Percentiles rank a stretch among this genome's conserved stretches.
Conservation (phyloP, 1,140 invertebrate genomes). For the Cyclargus thomasi region DNA sequence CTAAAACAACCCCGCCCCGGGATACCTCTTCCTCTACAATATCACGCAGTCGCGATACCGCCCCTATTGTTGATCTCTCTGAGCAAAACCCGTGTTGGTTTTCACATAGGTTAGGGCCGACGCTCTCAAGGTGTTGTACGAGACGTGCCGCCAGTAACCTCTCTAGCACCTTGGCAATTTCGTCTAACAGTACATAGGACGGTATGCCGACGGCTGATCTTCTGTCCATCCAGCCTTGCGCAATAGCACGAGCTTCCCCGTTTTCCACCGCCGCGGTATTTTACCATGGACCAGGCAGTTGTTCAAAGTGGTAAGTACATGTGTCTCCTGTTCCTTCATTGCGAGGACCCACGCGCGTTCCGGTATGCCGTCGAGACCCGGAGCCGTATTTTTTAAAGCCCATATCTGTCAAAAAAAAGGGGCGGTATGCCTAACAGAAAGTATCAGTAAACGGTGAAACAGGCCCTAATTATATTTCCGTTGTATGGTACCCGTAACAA, state of each 20-base stretch:
- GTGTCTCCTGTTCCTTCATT: neutral
- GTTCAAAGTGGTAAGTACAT: neutral
- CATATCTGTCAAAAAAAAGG: too few species aligned
- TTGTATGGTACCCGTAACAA: too few species aligned
- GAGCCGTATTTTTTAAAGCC: slow-evolving; percentile 9
- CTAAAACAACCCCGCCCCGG: too few species aligned
- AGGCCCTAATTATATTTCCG: too few species aligned
- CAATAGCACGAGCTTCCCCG: slow-evolving; percentile 5
- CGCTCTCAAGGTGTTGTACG: neutral
- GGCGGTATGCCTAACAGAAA: too few species aligned
- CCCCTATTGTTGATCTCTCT: slow-evolving; percentile 1
- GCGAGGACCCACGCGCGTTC: neutral
- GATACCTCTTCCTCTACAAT: neutral
- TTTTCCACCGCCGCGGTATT: slow-evolving; percentile 7
- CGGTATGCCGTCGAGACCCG: neutral
- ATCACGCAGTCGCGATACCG: neutral
- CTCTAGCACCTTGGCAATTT: slow-evolving; percentile 17
- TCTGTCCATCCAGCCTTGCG: neutral
- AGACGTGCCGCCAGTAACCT: slow-evolving; percentile 1
- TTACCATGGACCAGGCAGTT: neutral
- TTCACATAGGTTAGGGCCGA: slow-evolving; percentile 11
- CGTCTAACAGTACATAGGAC: slow-evolving; percentile 8
- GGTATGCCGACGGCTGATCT: slow-evolving; percentile 9
- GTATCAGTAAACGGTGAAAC: too few species aligned
- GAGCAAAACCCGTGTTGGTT: slow-evolving; percentile 10